Conservation (phyloP, 2,888 invertebrate species). For the Druceiella hillmani region DNA sequence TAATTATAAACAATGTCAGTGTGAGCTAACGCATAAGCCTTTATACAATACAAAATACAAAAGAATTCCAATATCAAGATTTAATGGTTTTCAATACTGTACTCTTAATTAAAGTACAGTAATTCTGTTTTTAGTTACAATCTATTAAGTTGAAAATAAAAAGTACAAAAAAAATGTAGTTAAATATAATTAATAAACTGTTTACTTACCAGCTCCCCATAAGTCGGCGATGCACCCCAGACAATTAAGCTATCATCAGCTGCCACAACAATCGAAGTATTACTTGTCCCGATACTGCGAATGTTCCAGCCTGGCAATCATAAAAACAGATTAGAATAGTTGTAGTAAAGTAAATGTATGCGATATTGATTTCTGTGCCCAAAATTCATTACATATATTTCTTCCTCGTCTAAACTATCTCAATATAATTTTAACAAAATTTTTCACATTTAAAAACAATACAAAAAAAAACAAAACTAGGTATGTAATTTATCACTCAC, state of each 20-base stretch:
- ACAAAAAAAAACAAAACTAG: neutral
- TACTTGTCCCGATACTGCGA: constrained; percentile 74
- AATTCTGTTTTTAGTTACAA: constrained; percentile 1
- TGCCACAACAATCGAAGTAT: constrained; percentile 78
- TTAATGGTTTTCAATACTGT: too few species aligned
- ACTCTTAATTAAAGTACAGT: too few species aligned
- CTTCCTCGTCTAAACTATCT: too few species aligned
- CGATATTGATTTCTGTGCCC: too few species aligned
- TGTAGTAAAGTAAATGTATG: too few species aligned
- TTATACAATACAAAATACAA: too few species aligned
- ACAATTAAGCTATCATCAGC: constrained; percentile 88
- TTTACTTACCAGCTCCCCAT: constrained; percentile 74
- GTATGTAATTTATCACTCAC: constrained; percentile 29
- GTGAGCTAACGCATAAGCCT: too few species aligned
- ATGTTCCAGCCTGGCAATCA: constrained; percentile 76
- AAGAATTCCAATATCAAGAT: too few species aligned
- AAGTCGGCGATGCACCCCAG: constrained; percentile 93
- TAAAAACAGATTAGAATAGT: too few species aligned
- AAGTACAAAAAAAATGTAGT: neutral
- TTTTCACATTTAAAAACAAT: neutral
- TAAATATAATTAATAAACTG: neutral
- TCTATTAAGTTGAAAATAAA: constrained; percentile 2
- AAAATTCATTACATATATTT: too few species aligned
- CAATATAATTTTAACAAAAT: too few species aligned
- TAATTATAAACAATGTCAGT: too few species aligned